Evolutionary conservation across 92 coral and sea anemone species (phyloP).

Genomic region (Porites rus): DNA sequence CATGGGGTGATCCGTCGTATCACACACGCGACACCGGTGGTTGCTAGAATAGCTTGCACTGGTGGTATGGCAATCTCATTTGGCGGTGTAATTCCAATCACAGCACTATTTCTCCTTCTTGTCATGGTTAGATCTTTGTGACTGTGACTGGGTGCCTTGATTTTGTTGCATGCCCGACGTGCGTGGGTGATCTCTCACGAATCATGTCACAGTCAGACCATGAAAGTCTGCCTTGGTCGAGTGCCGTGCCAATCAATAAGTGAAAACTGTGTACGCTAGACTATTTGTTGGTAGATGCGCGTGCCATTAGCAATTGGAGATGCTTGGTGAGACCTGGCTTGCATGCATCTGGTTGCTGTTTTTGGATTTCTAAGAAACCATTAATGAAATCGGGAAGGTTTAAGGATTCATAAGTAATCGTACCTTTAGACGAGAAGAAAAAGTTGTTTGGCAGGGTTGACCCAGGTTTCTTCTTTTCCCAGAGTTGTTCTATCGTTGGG

Average conservation of each 20-base stretch:
- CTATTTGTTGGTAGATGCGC: constrained; percentile 46
- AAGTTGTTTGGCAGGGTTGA: constrained; percentile 36
- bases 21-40: too few species aligned
- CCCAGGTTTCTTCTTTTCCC: constrained; percentile 38
- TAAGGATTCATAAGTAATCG: constrained; percentile 39
- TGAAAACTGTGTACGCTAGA: constrained; percentile 44
- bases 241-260: constrained; percentile 31
- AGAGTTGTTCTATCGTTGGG: neutral
- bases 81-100: too few species aligned
- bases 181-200: constrained; percentile 27
- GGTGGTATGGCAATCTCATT: too few species aligned
- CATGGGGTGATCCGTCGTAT: too few species aligned
- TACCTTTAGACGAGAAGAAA: constrained; percentile 55
- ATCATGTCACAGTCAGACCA: constrained; percentile 27
- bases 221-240: constrained; percentile 40
- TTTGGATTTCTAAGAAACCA: constrained; percentile 36
- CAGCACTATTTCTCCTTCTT: too few species aligned
- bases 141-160: too few species aligned
- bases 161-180: too few species aligned
- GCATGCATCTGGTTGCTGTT: constrained; percentile 20
- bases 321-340: constrained; percentile 19
- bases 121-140: too few species aligned
- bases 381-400: constrained; percentile 50
- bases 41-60: too few species aligned
- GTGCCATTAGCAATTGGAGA: constrained; percentile 49